Conservation (phyloP, 2,888 invertebrate species). For the Limnephilus rhombicus region DNA sequence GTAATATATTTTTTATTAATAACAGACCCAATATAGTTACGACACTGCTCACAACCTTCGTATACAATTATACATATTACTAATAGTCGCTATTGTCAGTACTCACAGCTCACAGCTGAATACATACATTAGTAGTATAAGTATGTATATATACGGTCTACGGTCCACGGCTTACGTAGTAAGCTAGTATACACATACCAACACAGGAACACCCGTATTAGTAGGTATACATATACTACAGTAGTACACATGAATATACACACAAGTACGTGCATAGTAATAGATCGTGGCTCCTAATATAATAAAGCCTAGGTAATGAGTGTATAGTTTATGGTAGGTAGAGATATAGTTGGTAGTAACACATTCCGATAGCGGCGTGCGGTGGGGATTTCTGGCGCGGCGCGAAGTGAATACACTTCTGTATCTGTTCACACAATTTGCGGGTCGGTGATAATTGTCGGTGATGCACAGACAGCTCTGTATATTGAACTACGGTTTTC, state of each 20-base stretch:
- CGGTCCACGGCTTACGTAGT: background rate
- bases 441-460: constrained; percentile 26
- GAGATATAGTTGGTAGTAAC: constrained; percentile 3
- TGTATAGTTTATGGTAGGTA: constrained; percentile 2
- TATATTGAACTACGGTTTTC: background rate
- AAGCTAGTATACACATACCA: background rate
- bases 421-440: constrained; percentile 8
- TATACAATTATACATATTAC: background rate
- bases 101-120: constrained; percentile 1
- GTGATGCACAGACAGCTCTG: constrained; percentile 10
- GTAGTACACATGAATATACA: background rate
- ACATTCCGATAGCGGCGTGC: constrained; percentile 31
- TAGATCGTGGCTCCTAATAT: background rate
- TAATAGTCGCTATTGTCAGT: background rate
- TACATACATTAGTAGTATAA: background rate
- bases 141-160: background rate
- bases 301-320: constrained; percentile 2
- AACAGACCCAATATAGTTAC: background rate
- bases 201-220: background rate
- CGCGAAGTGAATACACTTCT: background rate
- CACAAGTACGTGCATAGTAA: background rate
- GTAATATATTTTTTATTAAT: no score
- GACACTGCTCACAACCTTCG: background rate
- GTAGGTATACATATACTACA: background rate
- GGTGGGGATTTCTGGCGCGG: background rate